phyloP scores from a whole-genome alignment of 2,888 invertebrate genomes.

The Drosophila tanythrix region DNA sequence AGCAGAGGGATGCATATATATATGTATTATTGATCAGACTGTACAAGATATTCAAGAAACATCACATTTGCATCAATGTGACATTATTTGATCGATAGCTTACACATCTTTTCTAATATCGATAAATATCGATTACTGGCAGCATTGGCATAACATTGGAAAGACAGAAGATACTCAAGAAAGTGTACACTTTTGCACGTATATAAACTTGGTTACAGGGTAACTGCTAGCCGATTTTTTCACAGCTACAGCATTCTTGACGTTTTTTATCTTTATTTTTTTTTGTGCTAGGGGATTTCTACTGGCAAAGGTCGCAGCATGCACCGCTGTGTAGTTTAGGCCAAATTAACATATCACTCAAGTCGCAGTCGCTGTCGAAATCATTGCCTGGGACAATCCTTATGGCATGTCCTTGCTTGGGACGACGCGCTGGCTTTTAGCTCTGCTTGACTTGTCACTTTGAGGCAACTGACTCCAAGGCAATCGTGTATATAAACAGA shows the following conservation, averaged over 20 bases:
- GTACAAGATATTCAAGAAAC: background rate
- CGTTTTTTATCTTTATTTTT: background rate
- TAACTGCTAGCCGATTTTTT: background rate
- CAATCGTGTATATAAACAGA: slow-evolving; percentile 11
- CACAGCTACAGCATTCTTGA: background rate
- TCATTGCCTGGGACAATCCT: slow-evolving; percentile 43
- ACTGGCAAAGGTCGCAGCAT: slow-evolving; percentile 49
- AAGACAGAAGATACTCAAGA: background rate
- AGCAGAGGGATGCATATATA: background rate
- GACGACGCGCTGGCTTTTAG: slow-evolving; percentile 13
- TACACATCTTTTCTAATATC: background rate
- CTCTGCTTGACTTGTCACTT: slow-evolving; percentile 69
- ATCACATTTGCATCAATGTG: background rate
- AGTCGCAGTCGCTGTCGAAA: slow-evolving; percentile 55
- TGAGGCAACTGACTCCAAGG: slow-evolving; percentile 52
- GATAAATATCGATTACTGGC: background rate
- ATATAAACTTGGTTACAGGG: background rate
- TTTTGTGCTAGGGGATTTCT: slow-evolving; percentile 46
- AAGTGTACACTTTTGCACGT: background rate
- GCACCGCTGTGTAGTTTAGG: slow-evolving; percentile 61
- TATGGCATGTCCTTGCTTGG: slow-evolving; percentile 29
- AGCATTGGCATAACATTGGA: background rate
- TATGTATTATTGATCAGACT: background rate
- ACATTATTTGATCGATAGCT: background rate
- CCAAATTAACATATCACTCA: slow-evolving; percentile 73